These are phyloP conservation scores for Nannospalax galili DNA, from an alignment of 2,113 vertebrate species.

Conservation along the genomic window DNA sequence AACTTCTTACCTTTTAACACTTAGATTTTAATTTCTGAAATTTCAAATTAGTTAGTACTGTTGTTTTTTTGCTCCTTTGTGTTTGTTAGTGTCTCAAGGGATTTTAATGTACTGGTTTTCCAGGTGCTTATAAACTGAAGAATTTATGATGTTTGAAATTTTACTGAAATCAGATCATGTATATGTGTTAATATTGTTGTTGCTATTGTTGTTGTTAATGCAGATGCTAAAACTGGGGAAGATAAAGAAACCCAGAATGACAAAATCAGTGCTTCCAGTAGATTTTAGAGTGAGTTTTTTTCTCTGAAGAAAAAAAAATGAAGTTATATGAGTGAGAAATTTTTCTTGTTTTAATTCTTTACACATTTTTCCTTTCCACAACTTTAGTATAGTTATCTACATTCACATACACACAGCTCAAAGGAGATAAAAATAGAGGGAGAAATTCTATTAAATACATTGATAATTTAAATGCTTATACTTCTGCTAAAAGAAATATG, in stretches of 20 bases:
- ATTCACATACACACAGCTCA: not conserved
- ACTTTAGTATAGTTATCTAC: not conserved
- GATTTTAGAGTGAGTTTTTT: conserved; percentile 32
- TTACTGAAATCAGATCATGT: conserved; percentile 19
- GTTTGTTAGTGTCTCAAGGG: conserved; percentile 73
- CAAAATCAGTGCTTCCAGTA: conserved; percentile 66
- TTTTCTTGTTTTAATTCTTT: conserved; percentile 34
- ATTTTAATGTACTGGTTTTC: conserved; percentile 77
- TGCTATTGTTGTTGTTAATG: conserved; percentile 15
- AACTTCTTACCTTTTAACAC: conserved; percentile 82
- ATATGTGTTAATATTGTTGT: conserved; percentile 17
- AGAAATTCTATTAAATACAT: not conserved
- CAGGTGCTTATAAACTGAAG: conserved; percentile 79
- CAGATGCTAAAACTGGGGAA: conserved; percentile 51
- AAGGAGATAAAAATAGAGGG: not conserved
- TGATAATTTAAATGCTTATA: not conserved
- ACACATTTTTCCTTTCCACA: conserved; percentile 9
- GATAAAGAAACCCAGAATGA: conserved; percentile 51
- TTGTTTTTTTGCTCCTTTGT: conserved; percentile 23
- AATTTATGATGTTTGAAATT: conserved; percentile 60
- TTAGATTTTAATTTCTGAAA: conserved; percentile 77
- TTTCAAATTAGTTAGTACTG: conserved; percentile 74
- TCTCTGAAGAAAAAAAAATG: not conserved
- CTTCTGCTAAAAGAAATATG: not conserved
- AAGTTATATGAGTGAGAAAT: not conserved